phyloP scores from a whole-genome alignment of 2,113 vertebrate species.

The Tyrannus savana region DNA sequence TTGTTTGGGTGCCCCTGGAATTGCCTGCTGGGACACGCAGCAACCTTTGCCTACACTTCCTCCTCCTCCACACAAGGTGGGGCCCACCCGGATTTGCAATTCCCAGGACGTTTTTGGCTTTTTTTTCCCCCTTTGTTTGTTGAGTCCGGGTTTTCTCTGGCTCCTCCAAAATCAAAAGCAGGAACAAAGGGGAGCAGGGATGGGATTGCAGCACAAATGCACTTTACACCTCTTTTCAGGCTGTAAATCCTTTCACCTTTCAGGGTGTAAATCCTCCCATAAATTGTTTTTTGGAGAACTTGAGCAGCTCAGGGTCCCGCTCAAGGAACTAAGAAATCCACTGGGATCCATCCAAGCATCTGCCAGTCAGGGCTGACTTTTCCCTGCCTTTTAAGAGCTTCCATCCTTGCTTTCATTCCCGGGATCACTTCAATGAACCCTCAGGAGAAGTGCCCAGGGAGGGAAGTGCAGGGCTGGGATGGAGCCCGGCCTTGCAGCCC shows the following conservation, averaged over 20 bases:
- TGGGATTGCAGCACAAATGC: not conserved
- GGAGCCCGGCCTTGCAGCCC: not conserved
- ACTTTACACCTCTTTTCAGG: not conserved
- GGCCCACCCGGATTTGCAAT: slow-evolving; percentile 32
- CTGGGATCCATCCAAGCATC: not conserved
- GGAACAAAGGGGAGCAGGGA: not conserved
- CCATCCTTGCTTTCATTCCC: not conserved
- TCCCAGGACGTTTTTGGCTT: not conserved
- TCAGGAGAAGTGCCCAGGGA: not conserved
- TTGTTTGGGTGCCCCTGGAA: not conserved
- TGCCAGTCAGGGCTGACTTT: not conserved
- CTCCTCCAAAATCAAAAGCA: not conserved
- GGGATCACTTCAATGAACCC: not conserved
- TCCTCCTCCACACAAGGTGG: not conserved
- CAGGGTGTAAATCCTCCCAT: not conserved
- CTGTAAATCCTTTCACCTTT: not conserved
- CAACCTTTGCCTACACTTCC: not conserved
- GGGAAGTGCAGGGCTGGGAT: not conserved
- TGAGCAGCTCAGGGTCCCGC: not conserved
- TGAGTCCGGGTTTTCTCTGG: not conserved
- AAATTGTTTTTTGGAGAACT: not conserved
- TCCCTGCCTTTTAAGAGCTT: not conserved
- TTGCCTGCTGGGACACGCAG: not conserved
- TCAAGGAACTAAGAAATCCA: not conserved
- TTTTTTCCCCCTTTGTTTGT: not conserved